A percentile compares a stretch with the other conserved stretches of the same genome.
Evolutionary conservation across 2,888 invertebrate species (phyloP).

Genomic region (Nemoura dubitans): DNA sequence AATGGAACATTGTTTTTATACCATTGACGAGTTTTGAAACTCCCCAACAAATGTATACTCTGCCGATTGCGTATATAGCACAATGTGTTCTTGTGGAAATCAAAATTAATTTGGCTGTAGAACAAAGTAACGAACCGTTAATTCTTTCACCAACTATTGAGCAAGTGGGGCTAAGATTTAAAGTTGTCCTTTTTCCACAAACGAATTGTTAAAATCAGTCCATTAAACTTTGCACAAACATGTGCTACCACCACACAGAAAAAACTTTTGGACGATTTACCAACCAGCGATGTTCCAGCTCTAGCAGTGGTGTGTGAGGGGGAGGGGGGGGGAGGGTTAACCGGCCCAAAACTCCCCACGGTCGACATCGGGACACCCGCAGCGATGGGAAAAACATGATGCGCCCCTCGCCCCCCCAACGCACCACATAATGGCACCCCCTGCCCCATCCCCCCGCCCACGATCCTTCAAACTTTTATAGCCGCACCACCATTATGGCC

Average conservation of each 20-base stretch:
- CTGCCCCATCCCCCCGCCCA: neutral
- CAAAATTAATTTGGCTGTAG: too few relatives aligned
- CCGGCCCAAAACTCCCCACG: neutral
- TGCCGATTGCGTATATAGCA: too few relatives aligned
- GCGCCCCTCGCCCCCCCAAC: neutral
- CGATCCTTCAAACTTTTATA: neutral
- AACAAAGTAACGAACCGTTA: too few relatives aligned
- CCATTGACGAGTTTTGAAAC: too few relatives aligned
- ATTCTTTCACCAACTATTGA: too few relatives aligned
- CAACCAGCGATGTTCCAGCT: too few relatives aligned
- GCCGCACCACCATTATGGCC: neutral
- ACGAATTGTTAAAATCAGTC: neutral
- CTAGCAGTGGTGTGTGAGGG: too few relatives aligned
- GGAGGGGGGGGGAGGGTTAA: neutral
- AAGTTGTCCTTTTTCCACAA: too few relatives aligned
- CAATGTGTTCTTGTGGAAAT: too few relatives aligned
- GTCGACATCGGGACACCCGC: neutral
- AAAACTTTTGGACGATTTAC: neutral
- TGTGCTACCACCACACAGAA: neutral
- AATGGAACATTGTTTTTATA: too few relatives aligned
- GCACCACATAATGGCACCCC: neutral
- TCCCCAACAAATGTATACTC: too few relatives aligned
- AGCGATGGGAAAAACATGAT: neutral
- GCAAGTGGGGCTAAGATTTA: too few relatives aligned
- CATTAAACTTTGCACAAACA: neutral